These are phyloP conservation scores for Boloria selene DNA, from an alignment of 2,888 invertebrate species.

Conservation along the genomic window DNA sequence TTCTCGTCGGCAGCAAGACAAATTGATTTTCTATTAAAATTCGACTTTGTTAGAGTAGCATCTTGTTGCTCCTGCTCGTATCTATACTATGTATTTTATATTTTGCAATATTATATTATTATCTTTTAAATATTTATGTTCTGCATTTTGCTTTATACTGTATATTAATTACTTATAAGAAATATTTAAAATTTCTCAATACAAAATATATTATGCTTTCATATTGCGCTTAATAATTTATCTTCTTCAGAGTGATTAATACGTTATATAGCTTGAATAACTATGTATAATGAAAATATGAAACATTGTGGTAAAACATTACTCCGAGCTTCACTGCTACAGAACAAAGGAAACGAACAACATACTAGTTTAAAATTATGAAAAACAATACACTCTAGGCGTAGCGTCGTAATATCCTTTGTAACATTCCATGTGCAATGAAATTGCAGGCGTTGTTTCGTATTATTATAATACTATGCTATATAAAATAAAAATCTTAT, in stretches of 20 bases:
- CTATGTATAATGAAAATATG: slow-evolving; percentile 19
- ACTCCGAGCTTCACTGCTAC: slow-evolving; percentile 35
- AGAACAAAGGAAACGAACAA: slow-evolving; percentile 42
- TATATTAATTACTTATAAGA: too few relatives aligned
- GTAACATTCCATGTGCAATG: slow-evolving; percentile 52
- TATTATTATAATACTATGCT: slow-evolving; percentile 40
- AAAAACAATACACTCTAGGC: slow-evolving; percentile 45
- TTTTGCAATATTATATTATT: too few relatives aligned
- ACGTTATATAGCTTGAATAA: slow-evolving; percentile 6
- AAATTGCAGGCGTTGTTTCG: slow-evolving; percentile 41
- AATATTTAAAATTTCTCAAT: neutral
- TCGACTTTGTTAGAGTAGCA: slow-evolving; percentile 14
- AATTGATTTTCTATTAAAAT: slow-evolving; percentile 29
- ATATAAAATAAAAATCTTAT: slow-evolving; percentile 44
- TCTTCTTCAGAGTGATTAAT: slow-evolving; percentile 5
- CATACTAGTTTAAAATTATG: slow-evolving; percentile 41
- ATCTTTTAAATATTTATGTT: too few relatives aligned
- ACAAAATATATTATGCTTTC: neutral
- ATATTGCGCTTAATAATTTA: neutral
- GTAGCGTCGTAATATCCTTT: slow-evolving; percentile 48
- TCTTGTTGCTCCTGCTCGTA: neutral
- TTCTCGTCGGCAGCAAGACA: slow-evolving; percentile 26
- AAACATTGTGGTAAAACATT: slow-evolving; percentile 29
- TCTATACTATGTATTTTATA: neutral
- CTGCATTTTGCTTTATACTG: too few relatives aligned